These are phyloP conservation scores for Tetragonula clypearis DNA, from an alignment of 1,140 invertebrate genomes.

Conservation along the genomic window DNA sequence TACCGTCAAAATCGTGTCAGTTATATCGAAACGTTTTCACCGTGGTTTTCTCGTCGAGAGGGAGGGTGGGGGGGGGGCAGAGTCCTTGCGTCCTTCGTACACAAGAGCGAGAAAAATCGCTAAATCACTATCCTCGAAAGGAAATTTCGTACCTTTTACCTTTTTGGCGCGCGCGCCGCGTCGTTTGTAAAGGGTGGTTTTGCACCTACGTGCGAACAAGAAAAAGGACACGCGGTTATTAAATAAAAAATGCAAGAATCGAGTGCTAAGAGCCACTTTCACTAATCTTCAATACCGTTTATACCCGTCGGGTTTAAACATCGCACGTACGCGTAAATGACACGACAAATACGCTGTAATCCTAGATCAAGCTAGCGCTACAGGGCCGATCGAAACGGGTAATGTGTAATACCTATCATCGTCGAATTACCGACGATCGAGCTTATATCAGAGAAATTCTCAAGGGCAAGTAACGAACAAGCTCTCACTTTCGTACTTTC, in stretches of 20 bases:
- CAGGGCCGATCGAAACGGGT: not conserved
- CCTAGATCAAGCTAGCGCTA: too few species aligned
- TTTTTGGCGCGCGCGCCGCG: too few species aligned
- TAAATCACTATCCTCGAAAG: not conserved
- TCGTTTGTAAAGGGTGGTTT: not conserved
- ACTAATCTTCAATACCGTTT: not conserved
- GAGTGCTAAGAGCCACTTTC: slow-evolving; percentile 2
- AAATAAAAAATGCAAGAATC: not conserved
- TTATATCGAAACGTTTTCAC: slow-evolving; percentile 10
- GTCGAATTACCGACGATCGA: not conserved
- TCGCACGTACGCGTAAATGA: not conserved
- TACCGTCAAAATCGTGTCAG: slow-evolving; percentile 10
- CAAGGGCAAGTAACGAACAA: too few species aligned
- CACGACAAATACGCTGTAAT: not conserved
- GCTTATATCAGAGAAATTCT: too few species aligned
- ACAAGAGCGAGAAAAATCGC: not conserved
- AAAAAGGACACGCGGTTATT: not conserved
- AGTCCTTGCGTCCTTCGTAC: not conserved
- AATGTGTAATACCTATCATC: not conserved
- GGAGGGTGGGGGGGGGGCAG: too few species aligned
- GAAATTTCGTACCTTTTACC: not conserved
- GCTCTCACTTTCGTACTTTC: too few species aligned
- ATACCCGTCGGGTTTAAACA: not conserved
- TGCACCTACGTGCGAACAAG: slow-evolving; percentile 1
- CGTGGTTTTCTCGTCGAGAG: not conserved